phyloP scores from a whole-genome alignment of 2,888 invertebrate species.

The Teleiodes luculella region DNA sequence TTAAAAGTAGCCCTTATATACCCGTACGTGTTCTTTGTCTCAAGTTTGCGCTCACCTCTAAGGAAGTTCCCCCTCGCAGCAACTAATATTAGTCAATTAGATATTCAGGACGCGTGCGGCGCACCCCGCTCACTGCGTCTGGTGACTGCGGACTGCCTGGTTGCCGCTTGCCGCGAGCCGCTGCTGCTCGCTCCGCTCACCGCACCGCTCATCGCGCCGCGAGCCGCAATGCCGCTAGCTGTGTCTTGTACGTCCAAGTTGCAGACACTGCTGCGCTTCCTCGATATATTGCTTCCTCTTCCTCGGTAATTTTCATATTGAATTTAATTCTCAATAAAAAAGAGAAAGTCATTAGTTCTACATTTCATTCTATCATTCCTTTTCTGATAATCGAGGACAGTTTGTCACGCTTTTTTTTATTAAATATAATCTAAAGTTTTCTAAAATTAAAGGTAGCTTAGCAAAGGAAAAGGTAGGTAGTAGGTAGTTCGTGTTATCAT shows the following conservation, averaged over 20 bases:
- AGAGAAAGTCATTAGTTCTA: no score
- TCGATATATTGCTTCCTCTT: background rate
- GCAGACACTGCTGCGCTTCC: background rate
- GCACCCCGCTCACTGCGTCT: slow-evolving; percentile 55
- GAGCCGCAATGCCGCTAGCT: no score
- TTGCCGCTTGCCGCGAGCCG: slow-evolving; percentile 13
- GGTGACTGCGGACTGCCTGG: slow-evolving; percentile 42
- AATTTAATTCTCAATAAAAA: background rate
- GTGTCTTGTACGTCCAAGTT: background rate
- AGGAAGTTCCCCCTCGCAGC: slow-evolving; percentile 64
- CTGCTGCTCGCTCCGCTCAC: slow-evolving; percentile 27
- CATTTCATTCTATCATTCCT: no score
- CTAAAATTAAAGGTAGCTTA: no score
- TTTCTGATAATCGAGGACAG: no score
- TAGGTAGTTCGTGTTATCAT: slow-evolving; percentile 45
- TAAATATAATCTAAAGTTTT: no score
- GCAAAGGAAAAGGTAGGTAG: slow-evolving; percentile 16
- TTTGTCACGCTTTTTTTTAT: no score
- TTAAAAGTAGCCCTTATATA: slow-evolving; percentile 63
- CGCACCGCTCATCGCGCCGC: slow-evolving; percentile 9
- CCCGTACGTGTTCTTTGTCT: slow-evolving; percentile 72
- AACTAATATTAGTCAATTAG: slow-evolving; percentile 77
- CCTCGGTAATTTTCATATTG: background rate
- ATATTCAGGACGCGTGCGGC: slow-evolving; percentile 71
- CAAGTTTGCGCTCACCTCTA: slow-evolving; percentile 68